A percentile compares a stretch with the other conserved stretches of the same genome.
phyloP scores from a whole-genome alignment of 2,113 vertebrate genomes.

The Dromas ardeola region DNA sequence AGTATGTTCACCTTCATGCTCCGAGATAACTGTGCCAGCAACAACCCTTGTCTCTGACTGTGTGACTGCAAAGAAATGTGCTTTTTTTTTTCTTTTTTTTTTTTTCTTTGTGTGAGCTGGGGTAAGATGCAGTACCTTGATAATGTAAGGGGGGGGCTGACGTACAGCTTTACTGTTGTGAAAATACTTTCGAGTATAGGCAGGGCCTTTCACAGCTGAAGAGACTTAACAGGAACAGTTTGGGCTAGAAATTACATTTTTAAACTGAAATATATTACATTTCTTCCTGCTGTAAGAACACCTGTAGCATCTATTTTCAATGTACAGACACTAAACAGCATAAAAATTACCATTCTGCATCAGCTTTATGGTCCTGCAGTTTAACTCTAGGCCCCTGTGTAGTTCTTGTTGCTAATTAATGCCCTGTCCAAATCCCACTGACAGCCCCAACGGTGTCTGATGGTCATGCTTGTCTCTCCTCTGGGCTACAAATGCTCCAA shows the following conservation, averaged over 20 bases:
- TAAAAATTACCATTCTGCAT: not conserved
- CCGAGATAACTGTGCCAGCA: not conserved
- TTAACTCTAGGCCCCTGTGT: not conserved
- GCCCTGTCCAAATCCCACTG: not conserved
- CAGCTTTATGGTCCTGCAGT: not conserved
- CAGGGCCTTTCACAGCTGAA: not conserved
- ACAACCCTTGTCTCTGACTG: not conserved
- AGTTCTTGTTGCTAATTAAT: not conserved
- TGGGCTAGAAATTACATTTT: not conserved
- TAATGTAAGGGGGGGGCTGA: not conserved
- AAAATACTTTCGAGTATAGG: not conserved
- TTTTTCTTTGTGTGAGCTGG: not conserved
- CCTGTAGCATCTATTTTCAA: not conserved
- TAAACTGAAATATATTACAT: not conserved
- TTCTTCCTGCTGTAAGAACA: not conserved
- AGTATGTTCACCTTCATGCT: not conserved
- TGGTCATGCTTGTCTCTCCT: not conserved
- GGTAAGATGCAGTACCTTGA: not conserved
- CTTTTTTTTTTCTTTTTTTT: not conserved
- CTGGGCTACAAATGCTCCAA: rapidly evolving
- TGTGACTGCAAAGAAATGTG: not conserved
- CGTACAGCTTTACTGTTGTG: not conserved
- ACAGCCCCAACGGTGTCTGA: not conserved
- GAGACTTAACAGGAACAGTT: not conserved
- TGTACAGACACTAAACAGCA: not conserved